Evolutionary conservation across 2,113 vertebrate genomes (phyloP).

Genomic region (Paramormyrops kingsleyae): DNA sequence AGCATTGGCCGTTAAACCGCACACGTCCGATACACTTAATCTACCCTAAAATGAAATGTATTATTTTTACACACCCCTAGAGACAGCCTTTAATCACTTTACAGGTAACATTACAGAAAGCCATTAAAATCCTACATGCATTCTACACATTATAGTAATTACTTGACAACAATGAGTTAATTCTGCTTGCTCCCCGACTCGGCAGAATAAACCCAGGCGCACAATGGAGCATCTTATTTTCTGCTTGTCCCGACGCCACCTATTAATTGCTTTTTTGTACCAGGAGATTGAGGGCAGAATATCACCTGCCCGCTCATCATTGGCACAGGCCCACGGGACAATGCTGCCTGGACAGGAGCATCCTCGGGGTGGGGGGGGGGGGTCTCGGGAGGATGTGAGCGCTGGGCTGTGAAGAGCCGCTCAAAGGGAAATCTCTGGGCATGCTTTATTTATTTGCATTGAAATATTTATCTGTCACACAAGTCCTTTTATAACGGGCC

Average conservation of each 20-base stretch:
- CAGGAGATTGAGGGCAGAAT: constrained; percentile 58
- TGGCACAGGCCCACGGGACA: constrained; percentile 42
- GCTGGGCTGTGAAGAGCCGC: constrained; percentile 80
- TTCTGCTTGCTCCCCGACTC: constrained; percentile 42
- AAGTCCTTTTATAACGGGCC: constrained; percentile 84
- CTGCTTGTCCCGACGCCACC: constrained; percentile 44
- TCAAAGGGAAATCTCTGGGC: constrained; percentile 76
- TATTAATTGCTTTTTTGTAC: constrained; percentile 75
- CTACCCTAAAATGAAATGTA: constrained; percentile 56
- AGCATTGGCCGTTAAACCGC: constrained; percentile 51
- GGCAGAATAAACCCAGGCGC: constrained; percentile 47
- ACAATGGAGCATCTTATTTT: constrained; percentile 53
- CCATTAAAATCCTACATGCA: constrained; percentile 60
- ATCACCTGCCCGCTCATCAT: constrained; percentile 58
- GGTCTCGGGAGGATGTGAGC: constrained; percentile 70
- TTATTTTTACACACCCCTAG: constrained; percentile 47
- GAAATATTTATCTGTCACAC: constrained; percentile 97
- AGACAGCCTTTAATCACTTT: constrained; percentile 45
- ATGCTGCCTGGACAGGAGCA: constrained; percentile 26
- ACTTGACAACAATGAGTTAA: constrained; percentile 60
- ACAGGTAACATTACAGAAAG: constrained; percentile 46
- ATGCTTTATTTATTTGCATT: constrained; percentile 99
- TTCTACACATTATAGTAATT: constrained; percentile 68
- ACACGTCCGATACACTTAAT: constrained; percentile 56
- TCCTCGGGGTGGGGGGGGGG: constrained; percentile 47